phyloP scores from a whole-genome alignment of 2,888 invertebrate species.

The Tetropium fuscum region DNA sequence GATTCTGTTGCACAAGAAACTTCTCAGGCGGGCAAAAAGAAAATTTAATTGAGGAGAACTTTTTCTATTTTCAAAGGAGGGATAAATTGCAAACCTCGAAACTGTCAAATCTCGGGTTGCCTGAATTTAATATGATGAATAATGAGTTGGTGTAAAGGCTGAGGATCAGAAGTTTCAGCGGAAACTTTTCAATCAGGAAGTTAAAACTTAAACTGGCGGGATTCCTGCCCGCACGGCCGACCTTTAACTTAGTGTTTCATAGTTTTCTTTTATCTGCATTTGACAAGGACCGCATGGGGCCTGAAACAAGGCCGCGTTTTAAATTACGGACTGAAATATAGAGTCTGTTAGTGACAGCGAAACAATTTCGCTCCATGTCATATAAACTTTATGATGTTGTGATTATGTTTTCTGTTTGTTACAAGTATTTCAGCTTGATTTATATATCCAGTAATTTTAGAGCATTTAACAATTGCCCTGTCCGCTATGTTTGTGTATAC shows the following conservation, averaged over 20 bases:
- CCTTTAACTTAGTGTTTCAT: slow-evolving; percentile 28
- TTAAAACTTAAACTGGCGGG: slow-evolving; percentile 17
- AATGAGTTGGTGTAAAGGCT: slow-evolving; percentile 16
- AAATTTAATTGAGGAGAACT: slow-evolving; percentile 21
- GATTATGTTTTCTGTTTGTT: slow-evolving; percentile 56
- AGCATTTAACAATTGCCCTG: slow-evolving; percentile 45
- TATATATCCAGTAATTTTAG: slow-evolving; percentile 44
- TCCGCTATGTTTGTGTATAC: slow-evolving; percentile 27
- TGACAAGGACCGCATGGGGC: slow-evolving; percentile 58
- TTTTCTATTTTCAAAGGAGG: slow-evolving; percentile 17
- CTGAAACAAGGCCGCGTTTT: slow-evolving; percentile 58
- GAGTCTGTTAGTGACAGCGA: slow-evolving; percentile 57
- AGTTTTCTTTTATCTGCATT: slow-evolving; percentile 54
- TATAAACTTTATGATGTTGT: slow-evolving; percentile 59
- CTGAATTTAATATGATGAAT: slow-evolving; percentile 18
- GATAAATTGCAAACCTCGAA: slow-evolving; percentile 17
- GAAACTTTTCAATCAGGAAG: slow-evolving; percentile 14
- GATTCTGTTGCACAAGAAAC: slow-evolving; percentile 10
- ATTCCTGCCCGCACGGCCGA: not conserved
- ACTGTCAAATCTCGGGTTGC: slow-evolving; percentile 16
- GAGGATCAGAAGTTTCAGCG: slow-evolving; percentile 13
- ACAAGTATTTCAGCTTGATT: slow-evolving; percentile 52
- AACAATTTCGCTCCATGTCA: slow-evolving; percentile 58
- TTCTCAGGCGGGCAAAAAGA: slow-evolving; percentile 15
- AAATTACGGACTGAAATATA: slow-evolving; percentile 59